Evolutionary conservation across 2,888 invertebrate genomes (phyloP), one percentile per base, ranked within the genome.

Genomic region (Caenorhabditis angaria): DNA sequence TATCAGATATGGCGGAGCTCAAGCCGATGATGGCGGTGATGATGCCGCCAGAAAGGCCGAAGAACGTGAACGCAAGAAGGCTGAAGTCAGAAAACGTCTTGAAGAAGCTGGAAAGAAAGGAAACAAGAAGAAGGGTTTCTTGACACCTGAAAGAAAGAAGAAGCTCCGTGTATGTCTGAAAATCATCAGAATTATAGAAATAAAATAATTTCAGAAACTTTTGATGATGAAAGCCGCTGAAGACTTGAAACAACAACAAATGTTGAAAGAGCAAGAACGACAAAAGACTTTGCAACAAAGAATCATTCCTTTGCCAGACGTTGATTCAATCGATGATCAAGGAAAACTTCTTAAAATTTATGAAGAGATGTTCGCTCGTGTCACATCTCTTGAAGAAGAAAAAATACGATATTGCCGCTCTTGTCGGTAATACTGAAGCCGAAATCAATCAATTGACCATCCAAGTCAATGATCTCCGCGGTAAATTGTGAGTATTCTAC

Each of bases 171-270:
- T 96, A 89, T 91, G 93, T 60, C 18, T 2, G n/a, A 2, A 12
- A 53, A 53, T 8, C 8, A 12, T 41, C 10, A 56, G 32, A 35
- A 27, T 10, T 20, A n/a, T 32, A 8, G 12, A 55, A 29, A 28
- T 29, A 25, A 28, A 51, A 35, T 2, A 35, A 10, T 67, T 80
- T 22, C 88, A 96, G 95, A 92, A 95, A 91, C 91, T 97, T 91
- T 92, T 97, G 91, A 95, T 97, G 93, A 95, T 97, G 91, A 97
- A 97, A 92, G 97, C 97, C 89, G 97, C 97, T 86, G 97, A 97
- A 90, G 97, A 97, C 90, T 90, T 97, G 91, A 96, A 96, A 91
- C 95, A 95, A 90, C 96, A 97, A 91, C 97, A 97, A 90, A 95
- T 95, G 91, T 93, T 94, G 89, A 97, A 97, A 91, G 95, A 95